Evolutionary conservation across 2,888 invertebrate species (phyloP).

Genomic region (Drosophila barbarae): DNA sequence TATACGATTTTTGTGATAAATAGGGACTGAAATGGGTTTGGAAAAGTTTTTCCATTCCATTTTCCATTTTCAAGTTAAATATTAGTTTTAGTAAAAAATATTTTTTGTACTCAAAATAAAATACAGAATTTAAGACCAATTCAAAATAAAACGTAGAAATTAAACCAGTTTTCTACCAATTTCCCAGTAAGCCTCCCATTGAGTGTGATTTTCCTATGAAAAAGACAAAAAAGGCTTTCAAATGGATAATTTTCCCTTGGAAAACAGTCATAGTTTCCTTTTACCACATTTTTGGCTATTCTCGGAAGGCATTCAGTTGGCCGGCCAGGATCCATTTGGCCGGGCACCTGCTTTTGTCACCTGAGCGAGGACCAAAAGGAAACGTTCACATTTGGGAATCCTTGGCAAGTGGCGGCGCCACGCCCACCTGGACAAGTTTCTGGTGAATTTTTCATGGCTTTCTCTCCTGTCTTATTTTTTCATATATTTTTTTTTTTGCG

Average conservation of each 20-base stretch:
- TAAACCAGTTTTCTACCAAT: neutral
- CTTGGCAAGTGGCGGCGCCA: conserved; percentile 22
- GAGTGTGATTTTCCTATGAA: neutral
- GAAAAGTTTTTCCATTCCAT: neutral
- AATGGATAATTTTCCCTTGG: conserved; percentile 7
- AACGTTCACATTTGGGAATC: conserved; percentile 27
- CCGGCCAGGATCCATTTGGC: conserved; percentile 28
- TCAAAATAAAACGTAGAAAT: neutral
- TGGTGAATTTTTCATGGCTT: conserved; percentile 55
- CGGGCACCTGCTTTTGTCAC: conserved; percentile 26
- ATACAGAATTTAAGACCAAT: neutral
- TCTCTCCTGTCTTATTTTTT: conserved; percentile 22
- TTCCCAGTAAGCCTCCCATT: neutral
- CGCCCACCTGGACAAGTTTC: conserved; percentile 48
- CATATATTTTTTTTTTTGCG: neutral
- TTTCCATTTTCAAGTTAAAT: neutral
- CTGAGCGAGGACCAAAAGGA: conserved; percentile 27
- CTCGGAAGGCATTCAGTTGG: conserved; percentile 25
- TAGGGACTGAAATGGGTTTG: neutral
- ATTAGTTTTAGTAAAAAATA: neutral
- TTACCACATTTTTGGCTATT: conserved; percentile 15
- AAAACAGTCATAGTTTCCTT: conserved; percentile 26
- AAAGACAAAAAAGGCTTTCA: neutral
- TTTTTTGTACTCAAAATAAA: neutral
- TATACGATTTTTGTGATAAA: conserved; percentile 1